Evolutionary conservation across 2,797 vertebrate genomes (phyloP).

Genomic region (Falco cherrug): DNA sequence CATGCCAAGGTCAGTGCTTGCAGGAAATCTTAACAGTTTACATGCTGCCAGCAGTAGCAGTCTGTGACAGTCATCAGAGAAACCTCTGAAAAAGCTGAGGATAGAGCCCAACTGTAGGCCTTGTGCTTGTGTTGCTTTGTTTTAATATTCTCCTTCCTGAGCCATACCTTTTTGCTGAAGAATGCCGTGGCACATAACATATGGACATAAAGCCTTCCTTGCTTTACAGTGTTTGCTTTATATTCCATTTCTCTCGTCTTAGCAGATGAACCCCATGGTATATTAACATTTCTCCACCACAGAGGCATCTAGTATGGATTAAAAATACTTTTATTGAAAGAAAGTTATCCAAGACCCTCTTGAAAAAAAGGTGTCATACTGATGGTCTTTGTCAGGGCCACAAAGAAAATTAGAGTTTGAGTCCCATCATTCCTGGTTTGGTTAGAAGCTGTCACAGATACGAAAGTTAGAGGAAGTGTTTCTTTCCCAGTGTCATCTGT

Average conservation of each 20-base stretch:
- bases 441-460: not conserved
- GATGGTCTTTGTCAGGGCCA: not conserved
- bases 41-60: not conserved
- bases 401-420: not conserved
- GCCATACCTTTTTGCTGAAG: not conserved
- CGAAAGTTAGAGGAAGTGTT: not conserved
- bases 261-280: not conserved
- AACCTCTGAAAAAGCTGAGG: not conserved
- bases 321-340: not conserved
- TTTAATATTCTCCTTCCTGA: not conserved
- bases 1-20: not conserved
- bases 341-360: not conserved
- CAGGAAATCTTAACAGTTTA: not conserved
- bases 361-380: not conserved
- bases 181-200: not conserved
- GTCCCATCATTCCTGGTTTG: not conserved
- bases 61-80: not conserved
- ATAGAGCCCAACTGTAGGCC: not conserved
- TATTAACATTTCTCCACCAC: not conserved
- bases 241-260: not conserved
- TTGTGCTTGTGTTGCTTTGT: not conserved
- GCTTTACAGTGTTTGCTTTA: not conserved
- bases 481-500: not conserved
- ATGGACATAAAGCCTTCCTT: not conserved
- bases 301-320: not conserved